Conservation (phyloP, 2,888 invertebrate species). For the Hesperia comma region DNA sequence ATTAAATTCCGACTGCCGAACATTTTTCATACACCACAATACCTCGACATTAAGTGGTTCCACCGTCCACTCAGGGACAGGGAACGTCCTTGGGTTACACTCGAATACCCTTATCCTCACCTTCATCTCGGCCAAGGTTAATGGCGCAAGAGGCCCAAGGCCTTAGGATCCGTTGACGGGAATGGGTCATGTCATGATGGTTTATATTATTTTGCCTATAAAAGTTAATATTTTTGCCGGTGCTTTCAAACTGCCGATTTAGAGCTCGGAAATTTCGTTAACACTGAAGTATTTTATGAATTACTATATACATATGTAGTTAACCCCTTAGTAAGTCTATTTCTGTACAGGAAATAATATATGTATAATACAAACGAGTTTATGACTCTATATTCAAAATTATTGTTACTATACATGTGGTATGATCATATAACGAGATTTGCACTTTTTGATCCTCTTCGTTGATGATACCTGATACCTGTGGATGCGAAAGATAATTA, state of each 20-base stretch:
- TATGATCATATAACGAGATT: too few species aligned
- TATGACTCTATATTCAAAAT: too few species aligned
- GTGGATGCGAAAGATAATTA: too few species aligned
- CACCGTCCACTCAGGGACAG: conserved; percentile 35
- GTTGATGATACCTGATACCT: too few species aligned
- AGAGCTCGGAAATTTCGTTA: not conserved
- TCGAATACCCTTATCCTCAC: conserved; percentile 37
- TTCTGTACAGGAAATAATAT: too few species aligned
- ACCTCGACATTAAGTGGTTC: conserved; percentile 8
- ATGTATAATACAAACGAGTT: too few species aligned
- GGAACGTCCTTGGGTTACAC: conserved; percentile 38
- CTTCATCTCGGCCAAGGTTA: conserved; percentile 44
- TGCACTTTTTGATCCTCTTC: too few species aligned
- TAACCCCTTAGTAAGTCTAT: too few species aligned
- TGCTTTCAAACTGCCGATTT: not conserved
- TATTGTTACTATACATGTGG: too few species aligned
- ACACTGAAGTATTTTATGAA: too few species aligned
- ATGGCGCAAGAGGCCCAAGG: conserved; percentile 17
- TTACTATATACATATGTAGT: too few species aligned
- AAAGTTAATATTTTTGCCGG: not conserved
- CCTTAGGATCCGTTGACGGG: conserved; percentile 8
- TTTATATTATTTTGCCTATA: conserved; percentile 1
- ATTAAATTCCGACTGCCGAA: conserved; percentile 21
- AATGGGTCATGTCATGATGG: conserved; percentile 1
- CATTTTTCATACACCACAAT: conserved; percentile 13